Base-by-base conservation (phyloP, 2,888 invertebrate genomes). In the Drosophila hamatofila region DNA sequence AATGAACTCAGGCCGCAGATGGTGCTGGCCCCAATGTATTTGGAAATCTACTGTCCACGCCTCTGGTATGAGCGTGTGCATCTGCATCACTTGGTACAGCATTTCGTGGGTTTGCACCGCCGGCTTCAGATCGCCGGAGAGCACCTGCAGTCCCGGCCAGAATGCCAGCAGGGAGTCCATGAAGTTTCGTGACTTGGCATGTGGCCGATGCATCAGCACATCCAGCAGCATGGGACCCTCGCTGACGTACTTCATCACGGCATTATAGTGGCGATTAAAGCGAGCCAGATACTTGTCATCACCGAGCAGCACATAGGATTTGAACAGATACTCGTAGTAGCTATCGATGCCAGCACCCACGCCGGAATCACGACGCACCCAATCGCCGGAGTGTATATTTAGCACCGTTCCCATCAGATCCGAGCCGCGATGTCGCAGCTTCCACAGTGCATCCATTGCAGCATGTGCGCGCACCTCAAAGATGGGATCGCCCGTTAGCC, bases 71-170 rank as follows among this genome's bases (percentile, higher is more conserved):
- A 99, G 99, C 75, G 98, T 98, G 93, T 99, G 99, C 89, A 98
- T 95, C 93, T 98, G 97, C 95, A 98, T 98, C 16, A 99, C 98
- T 94, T 99, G 99, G 93, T 98, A 98, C 3, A 99, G 94, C 98
- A 99, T 98, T 93, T 99, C 99, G 92, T 99, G 99, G 0, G 98
- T 98, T 94, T 99, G 98, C n/a, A 99, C 98, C 0, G 99, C 99
- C 11, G 98, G 97, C 89, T 97, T 96, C 14, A 99, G 95, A 92
- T 99, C 99, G 0, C 99, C 99, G 87, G 95, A 94, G 5, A 95
- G 83, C 79, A 97, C 97, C 94, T 99, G 98, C 18, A 99, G 94
- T 0, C 99, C 99, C 0, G 99, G 99, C 99, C 99, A 99, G 93
- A 99, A 99, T 7, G 99, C 99, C 51, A 98, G 94, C 69, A 99